A percentile compares a stretch with the other conserved stretches of the same genome.
Conservation (phyloP, 2,113 vertebrate genomes). For the Tachuris rubrigastra region DNA sequence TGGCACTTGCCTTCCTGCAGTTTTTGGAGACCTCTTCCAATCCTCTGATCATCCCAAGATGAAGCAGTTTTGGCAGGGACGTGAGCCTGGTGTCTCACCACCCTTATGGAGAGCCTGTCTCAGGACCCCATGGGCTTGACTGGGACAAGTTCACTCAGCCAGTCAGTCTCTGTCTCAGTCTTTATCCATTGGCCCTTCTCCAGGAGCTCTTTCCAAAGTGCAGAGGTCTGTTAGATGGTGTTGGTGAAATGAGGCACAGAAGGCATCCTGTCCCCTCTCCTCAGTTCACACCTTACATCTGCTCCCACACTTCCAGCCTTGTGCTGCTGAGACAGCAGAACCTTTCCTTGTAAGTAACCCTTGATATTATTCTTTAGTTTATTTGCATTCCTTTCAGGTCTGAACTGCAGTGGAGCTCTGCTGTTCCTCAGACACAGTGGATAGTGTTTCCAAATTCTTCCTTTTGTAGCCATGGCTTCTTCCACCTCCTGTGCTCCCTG, state of each 20-base stretch:
- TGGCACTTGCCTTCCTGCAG: not conserved
- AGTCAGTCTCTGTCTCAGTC: not conserved
- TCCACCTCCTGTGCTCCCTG: not conserved
- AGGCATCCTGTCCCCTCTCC: not conserved
- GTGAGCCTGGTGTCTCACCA: not conserved
- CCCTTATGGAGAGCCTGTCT: not conserved
- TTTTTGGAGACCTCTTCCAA: not conserved
- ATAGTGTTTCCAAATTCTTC: not conserved
- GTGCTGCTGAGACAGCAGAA: not conserved
- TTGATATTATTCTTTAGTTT: not conserved
- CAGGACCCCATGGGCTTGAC: not conserved
- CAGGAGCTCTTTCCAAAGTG: not conserved
- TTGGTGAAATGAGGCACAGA: not conserved
- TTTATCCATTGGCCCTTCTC: not conserved
- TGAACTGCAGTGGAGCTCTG: not conserved
- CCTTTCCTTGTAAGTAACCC: not conserved
- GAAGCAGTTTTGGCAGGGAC: not conserved
- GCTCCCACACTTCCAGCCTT: not conserved
- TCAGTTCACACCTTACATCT: not conserved
- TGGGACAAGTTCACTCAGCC: not conserved
- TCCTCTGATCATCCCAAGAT: not conserved
- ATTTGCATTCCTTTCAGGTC: not conserved
- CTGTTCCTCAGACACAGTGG: not conserved
- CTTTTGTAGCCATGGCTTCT: not conserved
- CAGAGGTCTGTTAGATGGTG: not conserved